These are phyloP conservation scores for Diadegma fenestrale DNA, from an alignment of 2,888 invertebrate species.

Conservation along the genomic window DNA sequence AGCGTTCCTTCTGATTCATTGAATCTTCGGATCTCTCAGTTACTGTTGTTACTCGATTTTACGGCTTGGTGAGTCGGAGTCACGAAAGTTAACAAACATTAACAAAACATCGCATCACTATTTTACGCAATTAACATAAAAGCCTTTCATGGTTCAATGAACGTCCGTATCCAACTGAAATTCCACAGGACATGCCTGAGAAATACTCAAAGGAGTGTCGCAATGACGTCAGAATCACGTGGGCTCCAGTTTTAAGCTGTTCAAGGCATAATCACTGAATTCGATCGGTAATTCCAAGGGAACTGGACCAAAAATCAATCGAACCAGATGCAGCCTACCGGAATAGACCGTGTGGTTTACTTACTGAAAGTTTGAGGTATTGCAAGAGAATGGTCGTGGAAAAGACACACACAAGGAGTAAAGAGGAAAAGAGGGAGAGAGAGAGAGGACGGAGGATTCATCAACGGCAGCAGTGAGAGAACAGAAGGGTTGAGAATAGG, in stretches of 20 bases:
- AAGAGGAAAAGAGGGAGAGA: constrained; percentile 45
- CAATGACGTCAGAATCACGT: not conserved
- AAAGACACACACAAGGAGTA: not conserved
- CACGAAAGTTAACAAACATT: constrained; percentile 73
- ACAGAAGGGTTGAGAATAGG: constrained; percentile 41
- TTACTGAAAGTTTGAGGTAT: constrained; percentile 36
- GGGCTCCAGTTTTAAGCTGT: not conserved
- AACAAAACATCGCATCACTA: constrained; percentile 67
- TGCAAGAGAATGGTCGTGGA: constrained; percentile 7
- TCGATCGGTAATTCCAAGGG: not conserved
- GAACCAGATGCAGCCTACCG: constrained; percentile 44
- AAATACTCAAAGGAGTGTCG: not conserved
- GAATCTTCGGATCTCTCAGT: constrained; percentile 70
- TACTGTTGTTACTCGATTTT: constrained; percentile 43
- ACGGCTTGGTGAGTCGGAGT: constrained; percentile 61
- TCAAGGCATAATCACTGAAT: not conserved
- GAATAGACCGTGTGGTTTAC: constrained; percentile 21
- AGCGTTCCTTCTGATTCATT: constrained; percentile 73
- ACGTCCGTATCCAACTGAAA: not conserved
- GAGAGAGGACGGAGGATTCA: constrained; percentile 50
- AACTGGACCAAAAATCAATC: constrained; percentile 3
- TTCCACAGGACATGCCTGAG: not conserved
- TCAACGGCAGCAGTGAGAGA: constrained; percentile 22
- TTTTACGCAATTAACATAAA: constrained; percentile 3
- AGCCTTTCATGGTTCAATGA: constrained; percentile 25